Conservation (phyloP, 2,888 invertebrate species). For the Syrphus vitripennis region DNA sequence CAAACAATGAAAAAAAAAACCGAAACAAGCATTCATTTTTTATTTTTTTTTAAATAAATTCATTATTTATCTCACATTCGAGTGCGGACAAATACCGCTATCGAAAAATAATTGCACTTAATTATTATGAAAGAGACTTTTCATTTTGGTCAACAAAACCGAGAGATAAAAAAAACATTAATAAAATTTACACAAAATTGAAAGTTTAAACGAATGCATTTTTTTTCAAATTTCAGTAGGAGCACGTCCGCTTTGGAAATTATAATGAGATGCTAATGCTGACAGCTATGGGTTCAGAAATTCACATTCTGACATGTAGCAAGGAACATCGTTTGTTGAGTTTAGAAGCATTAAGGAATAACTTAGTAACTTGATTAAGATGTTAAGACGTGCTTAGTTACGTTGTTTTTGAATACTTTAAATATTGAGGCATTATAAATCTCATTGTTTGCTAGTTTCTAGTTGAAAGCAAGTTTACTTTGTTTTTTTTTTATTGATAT, state of each 20-base stretch:
- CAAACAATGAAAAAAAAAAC: background rate
- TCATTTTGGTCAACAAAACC: slow-evolving; percentile 29
- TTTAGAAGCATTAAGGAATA: background rate
- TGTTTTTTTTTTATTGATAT: background rate
- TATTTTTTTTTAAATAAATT: background rate
- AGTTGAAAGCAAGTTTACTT: background rate
- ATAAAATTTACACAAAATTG: background rate
- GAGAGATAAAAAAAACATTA: background rate
- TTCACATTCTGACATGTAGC: background rate
- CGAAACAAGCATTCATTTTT: background rate
- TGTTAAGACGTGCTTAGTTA: no score
- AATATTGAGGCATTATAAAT: background rate
- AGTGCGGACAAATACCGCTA: slow-evolving; percentile 36
- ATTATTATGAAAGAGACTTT: slow-evolving; percentile 48
- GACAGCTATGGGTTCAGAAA: background rate
- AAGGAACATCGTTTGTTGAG: background rate
- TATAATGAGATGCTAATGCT: no score
- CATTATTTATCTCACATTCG: slow-evolving; percentile 18
- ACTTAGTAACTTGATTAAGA: background rate
- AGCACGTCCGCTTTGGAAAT: background rate
- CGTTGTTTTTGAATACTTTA: background rate
- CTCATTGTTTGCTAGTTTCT: background rate
- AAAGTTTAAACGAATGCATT: background rate
- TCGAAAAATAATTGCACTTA: slow-evolving; percentile 62
- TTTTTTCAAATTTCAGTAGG: background rate